A percentile compares a stretch with the other conserved stretches of the same genome.
These are phyloP conservation scores for Toxonevra muliebris DNA, from an alignment of 2,888 invertebrate genomes.

Conservation along the genomic window DNA sequence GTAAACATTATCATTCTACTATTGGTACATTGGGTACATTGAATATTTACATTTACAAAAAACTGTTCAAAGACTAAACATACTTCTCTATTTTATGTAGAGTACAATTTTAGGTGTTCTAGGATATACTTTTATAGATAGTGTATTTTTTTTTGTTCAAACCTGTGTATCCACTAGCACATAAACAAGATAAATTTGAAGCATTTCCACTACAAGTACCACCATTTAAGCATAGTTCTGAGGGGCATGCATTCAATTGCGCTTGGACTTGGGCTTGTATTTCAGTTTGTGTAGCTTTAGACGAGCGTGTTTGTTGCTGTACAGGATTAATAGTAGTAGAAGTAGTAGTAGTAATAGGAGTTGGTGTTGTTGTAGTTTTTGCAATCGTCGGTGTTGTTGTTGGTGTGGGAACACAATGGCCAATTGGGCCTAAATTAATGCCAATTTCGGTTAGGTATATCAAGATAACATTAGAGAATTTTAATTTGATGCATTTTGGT, in stretches of 20 bases:
- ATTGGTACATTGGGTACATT: not conserved
- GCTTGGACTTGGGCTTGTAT: too few species aligned
- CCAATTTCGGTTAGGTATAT: conserved; percentile 28
- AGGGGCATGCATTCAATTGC: conserved; percentile 64
- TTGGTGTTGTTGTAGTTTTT: conserved; percentile 45
- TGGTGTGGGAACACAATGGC: conserved; percentile 61
- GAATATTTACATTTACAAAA: conserved; percentile 1
- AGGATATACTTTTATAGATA: conserved; percentile 16
- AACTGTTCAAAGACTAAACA: not conserved
- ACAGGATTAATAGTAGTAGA: conserved; percentile 38
- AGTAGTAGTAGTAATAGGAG: conserved; percentile 45
- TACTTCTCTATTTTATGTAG: conserved; percentile 3
- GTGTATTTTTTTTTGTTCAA: conserved; percentile 49
- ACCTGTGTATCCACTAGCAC: conserved; percentile 76
- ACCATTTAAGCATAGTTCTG: conserved; percentile 73
- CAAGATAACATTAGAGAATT: conserved; percentile 9
- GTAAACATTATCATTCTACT: too few species aligned
- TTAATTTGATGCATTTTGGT: not conserved
- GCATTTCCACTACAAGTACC: conserved; percentile 75
- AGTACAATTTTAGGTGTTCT: conserved; percentile 10
- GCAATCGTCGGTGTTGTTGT: conserved; percentile 42
- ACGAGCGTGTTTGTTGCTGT: conserved; percentile 54
- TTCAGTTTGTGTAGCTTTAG: conserved; percentile 31
- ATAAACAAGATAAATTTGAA: conserved; percentile 77
- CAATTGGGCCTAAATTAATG: conserved; percentile 60